Evolutionary conservation across 2,113 vertebrate genomes (phyloP).

Genomic region (Blennius ocellaris): DNA sequence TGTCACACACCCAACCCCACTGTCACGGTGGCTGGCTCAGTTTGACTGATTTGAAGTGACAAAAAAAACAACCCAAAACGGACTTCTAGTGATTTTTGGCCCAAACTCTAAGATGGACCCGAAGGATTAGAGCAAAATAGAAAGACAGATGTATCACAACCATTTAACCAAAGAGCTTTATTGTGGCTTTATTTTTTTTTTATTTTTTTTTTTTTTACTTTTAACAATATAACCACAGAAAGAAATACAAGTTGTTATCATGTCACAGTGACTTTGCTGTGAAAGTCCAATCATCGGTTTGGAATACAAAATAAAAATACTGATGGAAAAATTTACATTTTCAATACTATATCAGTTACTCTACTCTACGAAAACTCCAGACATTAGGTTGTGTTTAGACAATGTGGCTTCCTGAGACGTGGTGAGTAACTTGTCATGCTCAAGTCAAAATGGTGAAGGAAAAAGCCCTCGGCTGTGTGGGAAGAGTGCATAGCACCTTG

Average conservation of each 20-base stretch:
- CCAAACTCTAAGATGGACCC: background rate
- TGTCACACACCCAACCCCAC: slow-evolving; percentile 8
- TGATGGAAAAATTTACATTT: background rate
- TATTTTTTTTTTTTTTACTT: background rate
- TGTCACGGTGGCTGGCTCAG: slow-evolving; percentile 4
- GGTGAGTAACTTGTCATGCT: too few relatives aligned
- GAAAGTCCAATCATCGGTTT: background rate
- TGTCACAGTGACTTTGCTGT: background rate
- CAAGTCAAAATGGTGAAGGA: too few relatives aligned
- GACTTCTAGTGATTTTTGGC: slow-evolving; percentile 17
- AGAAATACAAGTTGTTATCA: background rate
- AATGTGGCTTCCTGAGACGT: too few relatives aligned
- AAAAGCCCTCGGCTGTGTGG: too few relatives aligned
- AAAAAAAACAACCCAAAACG: slow-evolving; percentile 18
- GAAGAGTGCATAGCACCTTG: too few relatives aligned
- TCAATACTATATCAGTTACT: background rate
- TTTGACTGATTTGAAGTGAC: slow-evolving; percentile 35
- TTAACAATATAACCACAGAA: background rate
- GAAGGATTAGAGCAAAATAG: slow-evolving; percentile 7
- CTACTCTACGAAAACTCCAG: too few relatives aligned
- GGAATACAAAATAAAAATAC: background rate
- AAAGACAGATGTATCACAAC: slow-evolving; percentile 1
- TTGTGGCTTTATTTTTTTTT: too few relatives aligned
- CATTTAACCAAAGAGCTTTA: background rate
- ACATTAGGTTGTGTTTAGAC: too few relatives aligned